Evolutionary conservation across 2,113 vertebrate genomes (phyloP), one percentile per base, ranked within the genome.

Genomic region (Megaceryle maxima): DNA sequence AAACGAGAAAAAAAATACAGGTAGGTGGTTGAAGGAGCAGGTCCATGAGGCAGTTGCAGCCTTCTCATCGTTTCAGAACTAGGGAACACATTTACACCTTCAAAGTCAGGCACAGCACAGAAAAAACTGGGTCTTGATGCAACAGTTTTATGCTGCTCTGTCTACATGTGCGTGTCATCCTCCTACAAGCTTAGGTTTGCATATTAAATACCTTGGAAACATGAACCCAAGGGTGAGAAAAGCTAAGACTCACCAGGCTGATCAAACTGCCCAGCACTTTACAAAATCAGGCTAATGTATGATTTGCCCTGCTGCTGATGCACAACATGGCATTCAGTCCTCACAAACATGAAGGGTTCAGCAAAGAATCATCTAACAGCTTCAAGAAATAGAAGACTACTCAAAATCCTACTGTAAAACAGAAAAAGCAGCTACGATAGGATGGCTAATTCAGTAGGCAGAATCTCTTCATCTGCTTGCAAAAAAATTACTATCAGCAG

Each of bases 151-250:
- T 5, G 43, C 43, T 63, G 41, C 18, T 91, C 53, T 85, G 69
- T 56, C 53, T 89, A 55, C 5, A 16, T 3, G 9, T 11, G 15
- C 11, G 3, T 56, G 50, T 43, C 59, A 53, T 41, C 72, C 77
- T 70, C 51, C 56, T 41, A 75, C 33, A 77, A 67, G 64, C 57
- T 90, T 83, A 77, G 22, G 63, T 80, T 93, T 95, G 75, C 85
- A 56, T 59, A 77, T 37, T 83, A 90, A 92, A 95, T 39, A 46
- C 37, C 46, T 83, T 63, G 85, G 94, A 96, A 96, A 94, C 64
- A 39, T 51, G 90, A 96, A 79, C 6, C 55, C 59, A 66, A 69
- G 13, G 44, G 2, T 76, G 67, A 79, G 70, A 63, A 59, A 88
- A 94, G 55, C 67, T 91, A 60, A 94, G 82, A 41, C 75, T 87